These are phyloP conservation scores for Phoebastria nigripes DNA, from an alignment of 2,797 vertebrate genomes.

Conservation along the genomic window DNA sequence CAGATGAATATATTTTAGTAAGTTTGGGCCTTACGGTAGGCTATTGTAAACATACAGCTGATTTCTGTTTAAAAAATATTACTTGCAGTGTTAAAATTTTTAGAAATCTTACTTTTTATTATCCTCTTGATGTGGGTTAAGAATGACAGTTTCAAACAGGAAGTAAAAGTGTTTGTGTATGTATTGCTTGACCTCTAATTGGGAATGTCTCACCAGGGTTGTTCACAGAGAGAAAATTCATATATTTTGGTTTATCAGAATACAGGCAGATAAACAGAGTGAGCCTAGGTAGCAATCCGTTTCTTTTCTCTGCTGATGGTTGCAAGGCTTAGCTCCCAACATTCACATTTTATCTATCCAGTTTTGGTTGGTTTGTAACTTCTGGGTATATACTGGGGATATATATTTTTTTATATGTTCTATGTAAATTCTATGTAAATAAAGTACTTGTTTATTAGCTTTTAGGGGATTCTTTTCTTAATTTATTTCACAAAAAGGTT, in stretches of 20 bases:
- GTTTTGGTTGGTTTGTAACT: not conserved
- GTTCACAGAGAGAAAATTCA: not conserved
- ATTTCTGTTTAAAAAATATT: not conserved
- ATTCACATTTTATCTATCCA: not conserved
- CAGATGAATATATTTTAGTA: not conserved
- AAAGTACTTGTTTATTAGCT: not conserved
- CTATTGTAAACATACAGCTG: not conserved
- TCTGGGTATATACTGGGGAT: not conserved
- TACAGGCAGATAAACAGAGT: not conserved
- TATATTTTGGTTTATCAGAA: not conserved
- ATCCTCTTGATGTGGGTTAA: not conserved
- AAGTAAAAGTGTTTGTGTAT: not conserved
- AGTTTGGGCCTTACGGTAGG: not conserved
- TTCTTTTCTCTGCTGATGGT: not conserved
- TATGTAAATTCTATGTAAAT: not conserved
- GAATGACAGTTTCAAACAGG: not conserved
- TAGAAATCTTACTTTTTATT: not conserved
- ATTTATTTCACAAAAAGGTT: not conserved
- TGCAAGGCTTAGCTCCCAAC: not conserved
- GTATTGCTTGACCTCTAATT: not conserved
- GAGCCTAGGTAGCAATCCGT: not conserved
- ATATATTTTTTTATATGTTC: not conserved
- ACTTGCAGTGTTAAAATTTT: not conserved
- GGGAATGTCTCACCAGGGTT: not conserved
- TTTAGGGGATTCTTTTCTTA: not conserved